Base-by-base conservation (phyloP, 1,140 invertebrate genomes). In the Vanessa atalanta region DNA sequence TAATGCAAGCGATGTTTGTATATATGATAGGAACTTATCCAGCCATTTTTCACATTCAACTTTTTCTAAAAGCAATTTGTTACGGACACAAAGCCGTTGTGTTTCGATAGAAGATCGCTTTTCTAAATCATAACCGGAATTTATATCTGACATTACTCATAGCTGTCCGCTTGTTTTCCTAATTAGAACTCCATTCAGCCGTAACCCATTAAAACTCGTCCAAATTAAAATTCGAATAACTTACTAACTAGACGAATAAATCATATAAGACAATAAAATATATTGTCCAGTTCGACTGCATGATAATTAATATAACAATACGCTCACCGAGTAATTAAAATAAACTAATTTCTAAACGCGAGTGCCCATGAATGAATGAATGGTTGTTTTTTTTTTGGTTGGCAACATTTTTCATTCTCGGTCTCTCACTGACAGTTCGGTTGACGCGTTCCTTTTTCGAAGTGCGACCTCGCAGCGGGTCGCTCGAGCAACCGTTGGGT, bases 221-320 rank as follows among this genome's bases (percentile, higher is more conserved):
- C 89, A 93, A 91, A 93, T 92, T 93, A 93, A 93, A 93, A 93
- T 83, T 89, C 85, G 79, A 93, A 93, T 92, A 93, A 93, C 89
- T 91, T 90, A 91, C 89, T 93, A 93, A 93, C 89, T 93, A 93
- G 89, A 88, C 78, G 77, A 88, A 92, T 93, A 92, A 93, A 93
- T 93, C 91, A 92, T 75, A 65, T 83, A 86, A 91, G 85, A 93
- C 90, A 91, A 93, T 93, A 91, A 88, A 91, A 93, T 93, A 92
- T 90, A 91, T 91, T 90, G 88, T 91, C 90, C 84, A 81, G 78
- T 77, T 77, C 73, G 78, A 85, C 77, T 70, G 73, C 65, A 78
- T 74, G 84, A 88, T 88, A 88, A 89, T 92, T 90, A 93, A 91
- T 90, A 93, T 84, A 88, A 89, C 86, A 91, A 90, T 91, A 84